Conservation (phyloP, 2,888 invertebrate genomes). For the Caenorhabditis sp. region DNA sequence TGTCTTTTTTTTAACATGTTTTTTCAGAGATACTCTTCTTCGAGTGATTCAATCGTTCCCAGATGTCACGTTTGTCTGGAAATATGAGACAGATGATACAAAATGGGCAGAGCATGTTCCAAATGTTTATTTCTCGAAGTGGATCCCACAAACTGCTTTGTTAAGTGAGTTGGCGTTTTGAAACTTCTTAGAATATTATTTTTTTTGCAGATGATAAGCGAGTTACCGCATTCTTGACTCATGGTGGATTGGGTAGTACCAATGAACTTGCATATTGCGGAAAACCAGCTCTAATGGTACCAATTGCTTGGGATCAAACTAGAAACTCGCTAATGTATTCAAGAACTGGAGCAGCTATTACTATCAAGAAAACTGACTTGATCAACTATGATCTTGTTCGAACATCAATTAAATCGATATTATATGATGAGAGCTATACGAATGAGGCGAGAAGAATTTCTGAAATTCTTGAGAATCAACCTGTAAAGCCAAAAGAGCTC, state of each 20-base stretch:
- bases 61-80: slow-evolving; percentile 38
- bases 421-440: slow-evolving; percentile 9
- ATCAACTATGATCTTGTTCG: slow-evolving; percentile 8
- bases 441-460: slow-evolving; percentile 14
- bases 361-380: slow-evolving; percentile 24
- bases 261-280: slow-evolving; percentile 36
- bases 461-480: slow-evolving; percentile 18
- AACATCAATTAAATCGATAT: slow-evolving; percentile 8
- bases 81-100: slow-evolving; percentile 29
- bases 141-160: slow-evolving; percentile 32
- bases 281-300: slow-evolving; percentile 38
- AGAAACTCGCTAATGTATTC: slow-evolving; percentile 40
- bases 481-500: slow-evolving; percentile 18
- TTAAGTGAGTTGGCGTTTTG: slow-evolving; percentile 18
- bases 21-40: slow-evolving; percentile 5
- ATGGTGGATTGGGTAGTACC: slow-evolving; percentile 37
- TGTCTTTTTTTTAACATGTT: neutral
- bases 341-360: slow-evolving; percentile 25
- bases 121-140: slow-evolving; percentile 28
- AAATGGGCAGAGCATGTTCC: slow-evolving; percentile 6
- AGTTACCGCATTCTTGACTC: slow-evolving; percentile 31
- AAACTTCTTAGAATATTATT: too few species aligned
- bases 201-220: slow-evolving; percentile 13
- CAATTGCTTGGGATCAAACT: slow-evolving; percentile 38
- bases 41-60: slow-evolving; percentile 12